These are phyloP conservation scores for Neolamprologus ventralis DNA, from an alignment of 2,113 vertebrate species.

Conservation along the genomic window DNA sequence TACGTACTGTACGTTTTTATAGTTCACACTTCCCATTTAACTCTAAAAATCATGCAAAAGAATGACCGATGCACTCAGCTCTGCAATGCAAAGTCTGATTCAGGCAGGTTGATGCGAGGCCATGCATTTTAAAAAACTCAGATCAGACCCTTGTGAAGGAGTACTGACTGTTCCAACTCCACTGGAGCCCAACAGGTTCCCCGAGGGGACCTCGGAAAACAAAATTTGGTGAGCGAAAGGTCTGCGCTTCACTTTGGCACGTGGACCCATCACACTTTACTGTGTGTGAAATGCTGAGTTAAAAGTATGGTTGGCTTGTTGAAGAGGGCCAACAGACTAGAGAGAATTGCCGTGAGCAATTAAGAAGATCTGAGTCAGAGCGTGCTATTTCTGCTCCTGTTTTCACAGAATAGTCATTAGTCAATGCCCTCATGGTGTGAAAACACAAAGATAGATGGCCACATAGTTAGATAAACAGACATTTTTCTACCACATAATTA, in stretches of 20 bases:
- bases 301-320: constrained; percentile 9
- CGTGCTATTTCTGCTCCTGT: constrained; percentile 19
- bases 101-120: not conserved
- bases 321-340: constrained; percentile 3
- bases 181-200: constrained; percentile 11
- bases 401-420: constrained; percentile 29
- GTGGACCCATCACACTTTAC: not conserved
- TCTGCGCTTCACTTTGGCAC: constrained; percentile 1
- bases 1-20: not conserved
- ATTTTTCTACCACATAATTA: not conserved
- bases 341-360: constrained; percentile 43
- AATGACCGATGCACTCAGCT: not conserved
- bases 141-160: constrained; percentile 5
- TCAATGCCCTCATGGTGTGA: not conserved
- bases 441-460: not conserved
- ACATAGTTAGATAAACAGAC: not conserved
- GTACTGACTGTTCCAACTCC: constrained; percentile 23
- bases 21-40: not conserved
- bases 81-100: constrained; percentile 10
- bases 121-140: not conserved
- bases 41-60: not conserved
- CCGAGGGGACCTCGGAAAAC: not conserved
- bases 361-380: constrained; percentile 42
- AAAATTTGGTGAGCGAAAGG: not conserved
- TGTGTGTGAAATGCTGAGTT: constrained; percentile 6